A percentile compares a stretch with the other conserved stretches of the same genome.
Conservation (phyloP, 2,113 vertebrate genomes). For the Oxygymnocypris stewartii region DNA sequence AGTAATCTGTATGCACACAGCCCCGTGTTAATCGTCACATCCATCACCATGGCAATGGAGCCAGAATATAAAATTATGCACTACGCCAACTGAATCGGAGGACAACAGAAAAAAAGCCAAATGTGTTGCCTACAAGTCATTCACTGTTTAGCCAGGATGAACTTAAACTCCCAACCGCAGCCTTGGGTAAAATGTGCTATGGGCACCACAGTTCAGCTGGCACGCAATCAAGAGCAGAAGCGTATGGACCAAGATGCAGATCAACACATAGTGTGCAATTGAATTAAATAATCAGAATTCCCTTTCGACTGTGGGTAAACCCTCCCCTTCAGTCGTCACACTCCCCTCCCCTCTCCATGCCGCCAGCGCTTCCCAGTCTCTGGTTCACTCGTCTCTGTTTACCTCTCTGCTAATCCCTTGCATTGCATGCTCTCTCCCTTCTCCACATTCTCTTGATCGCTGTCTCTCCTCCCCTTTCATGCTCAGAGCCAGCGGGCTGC, state of each 20-base stretch:
- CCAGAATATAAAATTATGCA: constrained; percentile 45
- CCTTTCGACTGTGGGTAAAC: constrained; percentile 40
- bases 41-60: constrained; percentile 62
- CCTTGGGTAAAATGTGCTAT: constrained; percentile 30
- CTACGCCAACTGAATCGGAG: constrained; percentile 25
- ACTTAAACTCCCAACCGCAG: constrained; percentile 40
- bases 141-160: constrained; percentile 9
- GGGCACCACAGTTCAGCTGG: constrained; percentile 7
- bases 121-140: constrained; percentile 14
- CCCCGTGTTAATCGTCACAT: constrained; percentile 49
- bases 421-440: constrained; percentile 39
- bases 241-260: constrained; percentile 13
- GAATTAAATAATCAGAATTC: constrained; percentile 34
- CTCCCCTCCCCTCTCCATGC: constrained; percentile 33
- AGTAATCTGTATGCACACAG: constrained; percentile 49
- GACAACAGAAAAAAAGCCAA: constrained; percentile 21
- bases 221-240: background rate
- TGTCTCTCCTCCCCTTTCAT: constrained; percentile 67
- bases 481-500: constrained; percentile 74
- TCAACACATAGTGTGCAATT: constrained; percentile 36
- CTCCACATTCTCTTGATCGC: constrained; percentile 42
- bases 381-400: constrained; percentile 67
- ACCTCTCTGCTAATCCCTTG: constrained; percentile 66
- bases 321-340: constrained; percentile 19
- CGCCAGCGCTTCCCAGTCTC: constrained; percentile 41